Evolutionary conservation across 2,888 invertebrate species (phyloP), one percentile per base, ranked within the genome.

Genomic region (Lapara coniferarum): DNA sequence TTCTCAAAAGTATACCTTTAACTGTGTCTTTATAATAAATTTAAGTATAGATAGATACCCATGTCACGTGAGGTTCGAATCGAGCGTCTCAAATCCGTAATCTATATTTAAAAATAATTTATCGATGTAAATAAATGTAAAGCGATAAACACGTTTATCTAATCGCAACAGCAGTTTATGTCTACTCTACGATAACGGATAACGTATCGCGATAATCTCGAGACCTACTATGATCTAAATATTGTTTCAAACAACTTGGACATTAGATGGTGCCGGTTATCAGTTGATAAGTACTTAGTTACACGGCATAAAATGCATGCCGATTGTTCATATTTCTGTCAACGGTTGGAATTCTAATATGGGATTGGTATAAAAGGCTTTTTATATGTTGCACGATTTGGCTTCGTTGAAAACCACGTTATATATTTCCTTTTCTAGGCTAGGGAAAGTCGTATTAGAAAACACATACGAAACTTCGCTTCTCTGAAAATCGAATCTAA

Each of bases 211-310:
- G 12, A 2, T 57, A 58, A 68, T 68, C 68, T 37, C n/a, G 13
- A 51, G 46, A 57, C 68, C 19, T 68, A 57, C 58, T 51, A 58
- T 68, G 68, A 68, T 68, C 68, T 68, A 14, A 68, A 68, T 58
- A 46, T 10, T 55, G 57, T 58, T 68, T 13, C 53, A 30, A 52
- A n/a, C 13, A 30, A 30, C 30, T 37, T 57, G 57, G 49, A 49
- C 49, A 46, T 12, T 46, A 46, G 49, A 63, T 49, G 10, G 49
- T n/a, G 19, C 46, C 19, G 46, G 6, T 63, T 46, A 49, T 19
- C 19, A 25, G 19, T 63, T 8, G 46, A 16, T 19, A 10, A 25
- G 3, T 37, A 37, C 19, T 0, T 12, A 13, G 25, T 12, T 19
- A 25, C 56, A 13, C 25, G 4, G 19, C 6, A 51, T 51, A 12